Base-by-base conservation (phyloP, 2,888 invertebrate genomes). In the Melieria crassipennis region DNA sequence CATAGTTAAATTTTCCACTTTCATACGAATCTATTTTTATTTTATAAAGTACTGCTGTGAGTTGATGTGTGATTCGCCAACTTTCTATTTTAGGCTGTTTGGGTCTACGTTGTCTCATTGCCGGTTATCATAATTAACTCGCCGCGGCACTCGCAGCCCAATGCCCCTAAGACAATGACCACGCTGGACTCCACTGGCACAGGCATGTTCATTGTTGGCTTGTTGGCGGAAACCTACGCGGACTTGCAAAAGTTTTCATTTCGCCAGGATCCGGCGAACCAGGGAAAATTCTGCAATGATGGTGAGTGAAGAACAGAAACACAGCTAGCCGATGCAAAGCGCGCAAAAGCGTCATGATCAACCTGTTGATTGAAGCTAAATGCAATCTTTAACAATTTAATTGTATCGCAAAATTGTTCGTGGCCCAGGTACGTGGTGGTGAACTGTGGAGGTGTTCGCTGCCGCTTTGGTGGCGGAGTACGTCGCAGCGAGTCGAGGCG, bases 231-330 rank as follows among this genome's bases (percentile, higher is more conserved):
- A 88, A 95, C 95, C 0, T 93, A 96, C 79, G 96, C 97, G 0
- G 97, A 97, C 88, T 88, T 96, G 65, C 97, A 97, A 82, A 97
- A 97, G 84, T 96, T 96, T 80, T 92, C 93, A 0, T 97, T 97
- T 84, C 91, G 95, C 75, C 94, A 94, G 82, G 95, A 97, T 85
- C 94, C 95, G 1, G 89, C 89, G 0, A 97, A 97, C 85, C 93
- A 94, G 85, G 96, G 96, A 47, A 94, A 93, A 86, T 97, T 96
- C 93, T 97, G 97, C 85, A 95, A 96, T 83, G 94, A 94, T 81
- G 96, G 93, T 93, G 85, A 87, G 86, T 78, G 70, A 42, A 52
- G 52, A 5, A 13, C 30, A 30, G 30, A 10, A 1, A 50, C 7
- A 50, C 50, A 50, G 50, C 1, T 3, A 50, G 7, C 11, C 11